phyloP scores from a whole-genome alignment of 2,888 invertebrate genomes.

The Chymomyza amoena region DNA sequence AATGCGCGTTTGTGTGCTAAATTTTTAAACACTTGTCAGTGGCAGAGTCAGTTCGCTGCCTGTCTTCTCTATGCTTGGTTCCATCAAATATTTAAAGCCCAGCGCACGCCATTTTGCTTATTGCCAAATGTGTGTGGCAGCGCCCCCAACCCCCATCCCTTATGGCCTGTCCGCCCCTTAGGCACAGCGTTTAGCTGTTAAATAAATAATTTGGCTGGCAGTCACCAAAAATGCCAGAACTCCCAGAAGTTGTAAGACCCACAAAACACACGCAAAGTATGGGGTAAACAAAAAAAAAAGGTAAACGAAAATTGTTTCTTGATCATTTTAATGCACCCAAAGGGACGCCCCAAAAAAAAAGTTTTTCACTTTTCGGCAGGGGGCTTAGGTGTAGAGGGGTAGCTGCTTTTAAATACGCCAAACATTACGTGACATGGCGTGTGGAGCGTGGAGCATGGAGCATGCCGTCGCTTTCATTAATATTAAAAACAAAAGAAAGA shows the following conservation, averaged over 20 bases:
- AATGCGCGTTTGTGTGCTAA: conserved; percentile 40
- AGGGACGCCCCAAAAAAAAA: conserved; percentile 50
- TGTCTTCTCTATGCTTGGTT: conserved; percentile 17
- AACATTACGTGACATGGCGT: conserved; percentile 59
- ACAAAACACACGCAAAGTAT: conserved; percentile 22
- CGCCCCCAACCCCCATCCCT: too few species aligned
- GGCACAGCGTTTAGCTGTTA: conserved; percentile 66
- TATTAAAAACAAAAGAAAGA: conserved; percentile 52
- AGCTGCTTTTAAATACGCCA: neutral
- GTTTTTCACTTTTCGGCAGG: conserved; percentile 23
- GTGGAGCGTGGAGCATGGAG: conserved; percentile 26
- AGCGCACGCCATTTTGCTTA: conserved; percentile 59
- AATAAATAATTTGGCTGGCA: conserved; percentile 72
- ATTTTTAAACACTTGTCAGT: conserved; percentile 36
- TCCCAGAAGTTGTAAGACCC: conserved; percentile 5
- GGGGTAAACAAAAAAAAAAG: conserved; percentile 53
- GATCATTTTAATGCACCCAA: conserved; percentile 78
- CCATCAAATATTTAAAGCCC: conserved; percentile 69
- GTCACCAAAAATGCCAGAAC: conserved; percentile 23
- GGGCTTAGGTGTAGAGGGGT: neutral
- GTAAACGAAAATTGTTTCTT: conserved; percentile 77
- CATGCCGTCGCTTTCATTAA: conserved; percentile 56
- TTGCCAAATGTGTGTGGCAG: conserved; percentile 28
- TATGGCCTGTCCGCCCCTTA: neutral
- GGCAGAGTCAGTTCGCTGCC: neutral